Base-by-base conservation (phyloP, 2,888 invertebrate genomes). In the Drosophila subquinaria region DNA sequence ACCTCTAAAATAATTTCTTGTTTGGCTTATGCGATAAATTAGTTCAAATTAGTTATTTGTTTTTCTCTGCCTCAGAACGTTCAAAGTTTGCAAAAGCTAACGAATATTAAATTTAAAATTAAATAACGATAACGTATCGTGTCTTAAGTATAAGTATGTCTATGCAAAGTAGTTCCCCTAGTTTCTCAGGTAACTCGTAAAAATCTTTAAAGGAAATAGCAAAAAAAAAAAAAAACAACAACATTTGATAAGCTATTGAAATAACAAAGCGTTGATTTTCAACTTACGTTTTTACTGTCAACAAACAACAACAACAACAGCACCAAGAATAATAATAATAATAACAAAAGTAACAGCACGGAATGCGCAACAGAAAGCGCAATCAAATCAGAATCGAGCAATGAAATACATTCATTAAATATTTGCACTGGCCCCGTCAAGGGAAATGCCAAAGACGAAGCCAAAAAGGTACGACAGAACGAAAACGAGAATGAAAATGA, bases 371-470 rank as follows among this genome's bases (percentile, higher is more conserved):
- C 76, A 66, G 52, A 63, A 66, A 73, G 45, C 69, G 69, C 75
- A 72, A 74, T 64, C 63, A 76, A 80, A 79, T 81, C 79, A 65
- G 50, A 76, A 69, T 65, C 63, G 62, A 55, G 71, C 71, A 78
- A 72, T 72, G 64, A 69, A 71, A 69, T 69, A 73, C 38, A 76
- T 79, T 76, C 65, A 82, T 74, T 73, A 71, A 73, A 79, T 79
- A 79, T 81, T 76, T 78, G 64, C 61, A 59, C 65, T 35, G 42
- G 8, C 20, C 27, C 62, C 50, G 52, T 55, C 56, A 56, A 48
- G 66, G 66, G 66, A 57, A 66, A 55, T 35, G 56, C 23, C 53
- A 50, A 48, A 51, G 36, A 38, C 33, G 4, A n/a, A 51, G 42
- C 40, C 4, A 20, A 43, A 48, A 55, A 45, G 17, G 17, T 15